Evolutionary conservation across 2,888 invertebrate genomes (phyloP).

Genomic region (Sycophila texana): DNA sequence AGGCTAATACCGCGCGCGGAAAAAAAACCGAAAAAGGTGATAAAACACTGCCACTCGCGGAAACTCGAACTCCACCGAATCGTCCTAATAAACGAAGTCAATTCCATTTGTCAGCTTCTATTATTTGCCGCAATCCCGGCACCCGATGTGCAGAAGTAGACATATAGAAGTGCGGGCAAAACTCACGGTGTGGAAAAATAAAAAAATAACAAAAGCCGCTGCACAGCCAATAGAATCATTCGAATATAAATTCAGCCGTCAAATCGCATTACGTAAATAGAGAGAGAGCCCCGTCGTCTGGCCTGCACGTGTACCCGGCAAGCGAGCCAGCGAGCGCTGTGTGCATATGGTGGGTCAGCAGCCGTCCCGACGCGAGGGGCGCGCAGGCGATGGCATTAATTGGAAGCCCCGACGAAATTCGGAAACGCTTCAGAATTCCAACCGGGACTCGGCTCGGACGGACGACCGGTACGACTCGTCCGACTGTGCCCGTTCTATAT

Average conservation of each 20-base stretch:
- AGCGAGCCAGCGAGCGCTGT: neutral
- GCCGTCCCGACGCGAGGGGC: neutral
- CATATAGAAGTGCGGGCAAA: neutral
- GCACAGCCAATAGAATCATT: conserved; percentile 16
- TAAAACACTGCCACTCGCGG: too few species aligned
- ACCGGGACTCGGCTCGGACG: neutral
- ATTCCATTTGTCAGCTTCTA: too few species aligned
- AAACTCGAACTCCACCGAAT: too few species aligned
- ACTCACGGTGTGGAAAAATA: neutral
- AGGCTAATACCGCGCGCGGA: too few species aligned
- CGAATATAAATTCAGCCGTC: conserved; percentile 29
- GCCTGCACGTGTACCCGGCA: neutral
- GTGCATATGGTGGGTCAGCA: neutral
- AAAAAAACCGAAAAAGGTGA: too few species aligned
- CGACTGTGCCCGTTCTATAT: neutral
- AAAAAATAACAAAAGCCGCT: neutral
- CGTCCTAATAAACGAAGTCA: too few species aligned
- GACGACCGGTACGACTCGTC: neutral
- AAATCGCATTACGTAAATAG: conserved; percentile 39
- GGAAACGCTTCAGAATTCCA: conserved; percentile 19
- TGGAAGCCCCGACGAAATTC: conserved; percentile 10
- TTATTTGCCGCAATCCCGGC: too few species aligned
- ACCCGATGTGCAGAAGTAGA: neutral
- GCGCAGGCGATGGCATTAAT: conserved; percentile 16
- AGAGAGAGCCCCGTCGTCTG: too few species aligned